A percentile compares a stretch with the other conserved stretches of the same genome.
phyloP scores from a whole-genome alignment of 2,888 invertebrate species.

The Drymonia ruficornis region DNA sequence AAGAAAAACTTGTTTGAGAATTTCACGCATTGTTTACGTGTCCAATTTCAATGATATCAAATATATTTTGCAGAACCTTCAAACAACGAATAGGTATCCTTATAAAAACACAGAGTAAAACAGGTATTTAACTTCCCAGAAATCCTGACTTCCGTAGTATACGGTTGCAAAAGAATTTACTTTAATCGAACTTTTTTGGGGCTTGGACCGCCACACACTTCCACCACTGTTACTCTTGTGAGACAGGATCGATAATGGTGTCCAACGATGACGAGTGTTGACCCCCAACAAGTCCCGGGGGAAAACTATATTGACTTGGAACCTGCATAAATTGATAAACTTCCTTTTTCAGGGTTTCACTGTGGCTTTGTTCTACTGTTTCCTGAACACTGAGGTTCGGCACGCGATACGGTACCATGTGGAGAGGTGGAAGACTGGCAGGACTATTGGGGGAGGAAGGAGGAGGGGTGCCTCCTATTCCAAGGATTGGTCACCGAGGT shows the following conservation, averaged over 20 bases:
- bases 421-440: conserved; percentile 90
- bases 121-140: neutral
- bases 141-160: neutral
- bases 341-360: conserved; percentile 90
- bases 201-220: no score
- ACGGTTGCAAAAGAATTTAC: neutral
- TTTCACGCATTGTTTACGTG: neutral
- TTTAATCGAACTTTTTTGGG: no score
- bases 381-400: conserved; percentile 96
- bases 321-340: no score
- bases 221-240: no score
- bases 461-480: conserved; percentile 89
- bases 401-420: conserved; percentile 93
- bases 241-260: no score
- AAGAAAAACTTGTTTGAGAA: neutral
- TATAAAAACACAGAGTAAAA: neutral
- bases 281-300: no score
- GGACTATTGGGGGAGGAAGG: conserved; percentile 86
- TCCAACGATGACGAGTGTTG: no score
- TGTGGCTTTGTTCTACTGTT: conserved; percentile 96
- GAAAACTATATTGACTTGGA: no score
- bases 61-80: neutral
- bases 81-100: neutral
- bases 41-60: neutral
- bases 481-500: conserved; percentile 93